Percentiles rank a stretch among this genome's conserved stretches.
phyloP scores from a whole-genome alignment of 2,113 vertebrate genomes.

The Hemichromis elongatus region DNA sequence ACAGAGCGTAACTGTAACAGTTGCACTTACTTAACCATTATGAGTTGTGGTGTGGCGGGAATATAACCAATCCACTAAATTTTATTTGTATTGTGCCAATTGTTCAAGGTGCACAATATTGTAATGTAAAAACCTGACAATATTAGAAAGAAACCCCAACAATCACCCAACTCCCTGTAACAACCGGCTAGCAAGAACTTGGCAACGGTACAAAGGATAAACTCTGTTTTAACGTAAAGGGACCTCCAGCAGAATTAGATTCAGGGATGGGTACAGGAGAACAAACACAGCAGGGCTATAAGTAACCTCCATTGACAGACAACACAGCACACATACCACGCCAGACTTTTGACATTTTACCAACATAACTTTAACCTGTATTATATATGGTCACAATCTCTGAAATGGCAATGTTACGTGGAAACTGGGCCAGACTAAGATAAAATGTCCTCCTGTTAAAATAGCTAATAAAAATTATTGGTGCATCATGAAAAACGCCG shows the following conservation, averaged over 20 bases:
- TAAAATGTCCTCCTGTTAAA: not conserved
- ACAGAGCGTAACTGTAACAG: conserved; percentile 66
- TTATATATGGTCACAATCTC: not conserved
- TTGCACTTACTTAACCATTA: conserved; percentile 77
- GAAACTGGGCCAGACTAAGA: not conserved
- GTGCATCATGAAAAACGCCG: not conserved
- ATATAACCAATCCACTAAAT: not conserved
- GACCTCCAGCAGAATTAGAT: not conserved
- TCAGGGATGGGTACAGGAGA: not conserved
- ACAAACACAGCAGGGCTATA: not conserved
- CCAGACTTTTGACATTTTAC: not conserved
- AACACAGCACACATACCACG: not conserved
- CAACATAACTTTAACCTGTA: not conserved
- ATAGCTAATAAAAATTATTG: not conserved
- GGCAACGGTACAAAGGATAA: not conserved
- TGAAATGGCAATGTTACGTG: not conserved
- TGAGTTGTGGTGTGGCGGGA: not conserved
- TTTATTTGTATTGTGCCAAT: not conserved
- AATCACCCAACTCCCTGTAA: not conserved
- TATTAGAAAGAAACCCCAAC: not conserved
- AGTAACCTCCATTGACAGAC: not conserved
- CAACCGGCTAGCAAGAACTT: not conserved
- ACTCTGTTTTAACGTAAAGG: not conserved
- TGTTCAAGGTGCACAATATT: not conserved
- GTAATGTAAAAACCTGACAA: not conserved